These are phyloP conservation scores for Pocillopora grandis DNA, from an alignment of 92 coral and sea anemone species.

Conservation along the genomic window DNA sequence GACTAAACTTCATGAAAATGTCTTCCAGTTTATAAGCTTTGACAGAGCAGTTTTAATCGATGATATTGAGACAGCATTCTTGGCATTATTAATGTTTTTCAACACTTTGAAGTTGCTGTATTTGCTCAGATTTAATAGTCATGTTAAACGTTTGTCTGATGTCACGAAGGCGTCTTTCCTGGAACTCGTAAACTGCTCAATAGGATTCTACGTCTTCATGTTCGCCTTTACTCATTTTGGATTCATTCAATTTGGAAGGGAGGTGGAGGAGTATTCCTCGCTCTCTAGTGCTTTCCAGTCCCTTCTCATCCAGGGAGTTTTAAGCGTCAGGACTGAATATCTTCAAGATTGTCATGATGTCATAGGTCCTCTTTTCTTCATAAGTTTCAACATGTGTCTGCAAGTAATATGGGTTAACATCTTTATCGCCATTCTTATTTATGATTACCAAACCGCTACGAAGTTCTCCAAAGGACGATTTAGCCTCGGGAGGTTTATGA, in stretches of 20 bases:
- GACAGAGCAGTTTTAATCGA: conserved; percentile 40
- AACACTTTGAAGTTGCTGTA: conserved; percentile 60
- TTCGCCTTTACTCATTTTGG: conserved; percentile 59
- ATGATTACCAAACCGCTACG: conserved; percentile 26
- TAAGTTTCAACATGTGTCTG: conserved; percentile 26
- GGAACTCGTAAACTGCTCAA: conserved; percentile 35
- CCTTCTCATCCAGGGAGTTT: conserved; percentile 44
- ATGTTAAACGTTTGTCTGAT: conserved; percentile 43
- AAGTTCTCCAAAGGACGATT: conserved; percentile 13
- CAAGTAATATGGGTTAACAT: conserved; percentile 40
- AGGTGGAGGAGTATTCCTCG: conserved; percentile 11
- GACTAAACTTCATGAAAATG: conserved; percentile 26
- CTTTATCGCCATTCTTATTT: conserved; percentile 55
- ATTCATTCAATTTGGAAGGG: conserved; percentile 49
- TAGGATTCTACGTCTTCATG: conserved; percentile 30
- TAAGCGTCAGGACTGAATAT: not conserved
- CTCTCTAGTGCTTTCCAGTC: conserved; percentile 20
- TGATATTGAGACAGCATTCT: conserved; percentile 37
- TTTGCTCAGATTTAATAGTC: conserved; percentile 32
- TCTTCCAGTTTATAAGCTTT: conserved; percentile 47
- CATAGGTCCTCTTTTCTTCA: conserved; percentile 43
- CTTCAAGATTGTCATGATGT: conserved; percentile 12
- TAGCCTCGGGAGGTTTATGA: conserved; percentile 48
- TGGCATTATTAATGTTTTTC: conserved; percentile 58
- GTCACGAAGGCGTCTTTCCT: conserved; percentile 41